Base-by-base conservation (phyloP, 64 coral and sea anemone genomes). In the Actinia equina region DNA sequence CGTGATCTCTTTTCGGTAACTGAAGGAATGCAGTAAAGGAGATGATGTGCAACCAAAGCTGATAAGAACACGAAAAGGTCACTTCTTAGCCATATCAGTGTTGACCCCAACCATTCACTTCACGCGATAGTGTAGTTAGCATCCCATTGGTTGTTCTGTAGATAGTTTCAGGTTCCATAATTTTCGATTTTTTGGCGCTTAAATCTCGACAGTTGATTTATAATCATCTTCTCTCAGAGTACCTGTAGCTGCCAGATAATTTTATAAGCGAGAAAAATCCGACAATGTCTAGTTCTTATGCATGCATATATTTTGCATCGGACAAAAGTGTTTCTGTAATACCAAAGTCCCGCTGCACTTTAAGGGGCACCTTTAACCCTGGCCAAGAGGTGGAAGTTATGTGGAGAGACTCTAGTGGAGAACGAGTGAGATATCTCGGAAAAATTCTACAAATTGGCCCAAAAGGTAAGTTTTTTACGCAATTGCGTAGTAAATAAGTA, bases 61-160 rank as follows among this genome's bases (percentile, higher is more conserved):
- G 64, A 69, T 69, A 69, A 69, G n/a, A 69, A 25, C n/a, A n/a
- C n/a, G n/a, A 69, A 69, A 69, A 69, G 64, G 64, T 69, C 11
- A 69, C 64, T 69, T 69, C 64, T 69, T 25, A 69, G 64, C 64
- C 64, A 23, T 69, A 69, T 69, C 64, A 69, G 64, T 69, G n/a
- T 69, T 69, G 64, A 69, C 64, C 64, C 64, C 64, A 69, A 69
- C 5, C 64, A 69, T 69, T 69, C 64, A 20, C 64, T 69, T 2
- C 64, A 69, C 64, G 64, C 64, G 64, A 69, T 69, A 20, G 54
- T 56, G 13, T 11, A 56, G 54, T 56, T 11, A 56, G 9, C 54
- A n/a, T 65, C 22, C n/a, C 62, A 65, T 65, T 65, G 62, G 62
- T 65, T 65, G 19, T 0, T 5, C 6, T n/a, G 8, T 6, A 56